Conservation (phyloP, 2,888 invertebrate genomes). For the Alcis repandata region DNA sequence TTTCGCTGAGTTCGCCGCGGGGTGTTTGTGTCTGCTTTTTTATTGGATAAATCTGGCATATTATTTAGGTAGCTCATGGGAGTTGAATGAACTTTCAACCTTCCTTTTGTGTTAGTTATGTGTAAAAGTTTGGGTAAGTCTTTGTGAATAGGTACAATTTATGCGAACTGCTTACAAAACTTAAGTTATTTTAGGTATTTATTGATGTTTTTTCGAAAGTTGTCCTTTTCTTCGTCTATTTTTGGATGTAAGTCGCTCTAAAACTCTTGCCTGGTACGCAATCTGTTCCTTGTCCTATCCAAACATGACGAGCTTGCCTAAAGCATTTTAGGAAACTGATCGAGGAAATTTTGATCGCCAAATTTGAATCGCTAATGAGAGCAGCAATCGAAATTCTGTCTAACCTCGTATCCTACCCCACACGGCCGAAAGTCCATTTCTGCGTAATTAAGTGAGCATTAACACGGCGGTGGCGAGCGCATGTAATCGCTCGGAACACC, state of each 20-base stretch:
- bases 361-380: not conserved
- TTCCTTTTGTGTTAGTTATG: slow-evolving; percentile 21
- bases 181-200: not conserved
- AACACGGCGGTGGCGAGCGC: slow-evolving; percentile 17
- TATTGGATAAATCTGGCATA: slow-evolving; percentile 40
- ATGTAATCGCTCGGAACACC: slow-evolving; percentile 37
- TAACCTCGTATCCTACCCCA: slow-evolving; percentile 12
- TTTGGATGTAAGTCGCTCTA: not conserved
- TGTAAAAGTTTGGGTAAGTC: slow-evolving; percentile 8
- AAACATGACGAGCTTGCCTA: not conserved
- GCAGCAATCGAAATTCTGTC: slow-evolving; percentile 11
- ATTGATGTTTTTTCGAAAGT: not conserved
- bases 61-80: slow-evolving; percentile 39
- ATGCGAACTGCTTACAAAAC: slow-evolving; percentile 7
- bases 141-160: slow-evolving; percentile 14
- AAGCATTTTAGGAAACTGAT: not conserved
- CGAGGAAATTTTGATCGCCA: not conserved
- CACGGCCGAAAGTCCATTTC: slow-evolving; percentile 22
- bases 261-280: too few relatives aligned
- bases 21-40: slow-evolving; percentile 44
- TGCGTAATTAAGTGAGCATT: slow-evolving; percentile 31
- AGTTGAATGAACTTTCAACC: slow-evolving; percentile 37
- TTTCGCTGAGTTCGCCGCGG: slow-evolving; percentile 45
- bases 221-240: not conserved
- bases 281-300: too few relatives aligned